Conservation (phyloP, 2,888 invertebrate species). For the Timandra comae region DNA sequence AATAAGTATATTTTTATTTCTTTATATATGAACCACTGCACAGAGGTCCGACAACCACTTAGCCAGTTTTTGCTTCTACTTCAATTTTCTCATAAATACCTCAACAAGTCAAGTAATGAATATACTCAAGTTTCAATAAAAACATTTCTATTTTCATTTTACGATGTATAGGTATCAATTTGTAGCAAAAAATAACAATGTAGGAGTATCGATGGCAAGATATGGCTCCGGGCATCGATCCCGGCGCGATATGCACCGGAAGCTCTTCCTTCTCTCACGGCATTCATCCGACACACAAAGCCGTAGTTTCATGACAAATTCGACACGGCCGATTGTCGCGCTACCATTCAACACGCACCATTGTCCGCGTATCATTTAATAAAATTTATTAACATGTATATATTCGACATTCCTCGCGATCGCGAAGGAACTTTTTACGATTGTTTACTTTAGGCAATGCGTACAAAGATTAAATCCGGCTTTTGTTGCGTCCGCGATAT, state of each 20-base stretch:
- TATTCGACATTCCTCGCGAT: slow-evolving; percentile 15
- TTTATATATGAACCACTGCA: too few species aligned
- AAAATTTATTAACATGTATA: slow-evolving; percentile 65
- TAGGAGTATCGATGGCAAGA: slow-evolving; percentile 59
- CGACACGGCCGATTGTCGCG: slow-evolving; percentile 58
- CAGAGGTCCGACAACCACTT: too few species aligned
- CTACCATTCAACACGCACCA: slow-evolving; percentile 43
- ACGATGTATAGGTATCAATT: slow-evolving; percentile 36
- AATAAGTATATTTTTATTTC: too few species aligned
- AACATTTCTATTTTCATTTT: slow-evolving; percentile 13
- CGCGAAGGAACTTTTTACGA: slow-evolving; percentile 52
- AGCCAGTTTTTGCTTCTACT: too few species aligned
- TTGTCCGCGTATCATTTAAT: slow-evolving; percentile 58
- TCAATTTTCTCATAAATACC: too few species aligned
- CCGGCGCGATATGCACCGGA: slow-evolving; percentile 53
- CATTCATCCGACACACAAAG: slow-evolving; percentile 58
- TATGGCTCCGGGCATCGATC: slow-evolving; percentile 61
- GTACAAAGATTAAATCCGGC: slow-evolving; percentile 70
- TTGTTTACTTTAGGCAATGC: slow-evolving; percentile 63
- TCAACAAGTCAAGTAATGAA: too few species aligned
- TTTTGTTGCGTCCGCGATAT: slow-evolving; percentile 55
- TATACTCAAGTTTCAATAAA: slow-evolving; percentile 21
- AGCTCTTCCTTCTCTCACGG: slow-evolving; percentile 67
- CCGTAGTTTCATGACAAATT: slow-evolving; percentile 69
- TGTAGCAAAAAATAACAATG: slow-evolving; percentile 46